These are phyloP conservation scores for Danio kyathit DNA, from an alignment of 2,797 vertebrate species.

Conservation along the genomic window DNA sequence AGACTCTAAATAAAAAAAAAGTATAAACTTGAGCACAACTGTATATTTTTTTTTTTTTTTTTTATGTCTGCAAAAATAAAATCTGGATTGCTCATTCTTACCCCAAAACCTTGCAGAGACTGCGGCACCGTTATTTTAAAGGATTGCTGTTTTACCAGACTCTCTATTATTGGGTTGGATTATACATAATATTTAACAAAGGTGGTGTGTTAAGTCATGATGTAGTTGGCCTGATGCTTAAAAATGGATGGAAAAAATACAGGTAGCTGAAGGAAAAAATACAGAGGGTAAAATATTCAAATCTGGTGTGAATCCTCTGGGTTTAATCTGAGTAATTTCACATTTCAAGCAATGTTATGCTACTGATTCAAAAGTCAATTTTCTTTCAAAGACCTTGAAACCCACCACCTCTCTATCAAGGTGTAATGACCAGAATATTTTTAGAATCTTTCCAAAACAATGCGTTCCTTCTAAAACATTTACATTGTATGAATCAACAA, in stretches of 20 bases:
- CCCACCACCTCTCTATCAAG: not conserved
- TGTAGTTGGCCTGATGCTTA: no score
- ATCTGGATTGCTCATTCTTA: not conserved
- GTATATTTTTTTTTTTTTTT: not conserved
- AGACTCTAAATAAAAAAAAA: constrained; percentile 2
- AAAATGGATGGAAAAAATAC: no score
- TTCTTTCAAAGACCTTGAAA: not conserved
- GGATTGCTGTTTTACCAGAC: not conserved
- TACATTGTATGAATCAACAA: not conserved
- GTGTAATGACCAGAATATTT: not conserved
- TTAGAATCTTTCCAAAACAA: not conserved
- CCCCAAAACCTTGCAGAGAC: not conserved
- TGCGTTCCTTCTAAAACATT: not conserved
- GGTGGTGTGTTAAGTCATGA: no score
- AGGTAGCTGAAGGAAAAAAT: constrained; percentile 6
- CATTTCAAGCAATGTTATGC: not conserved
- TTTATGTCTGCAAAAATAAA: not conserved
- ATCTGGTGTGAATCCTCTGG: not conserved
- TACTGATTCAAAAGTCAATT: not conserved
- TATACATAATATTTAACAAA: no score
- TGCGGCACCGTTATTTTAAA: not conserved
- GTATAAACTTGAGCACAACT: not conserved
- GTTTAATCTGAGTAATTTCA: constrained; percentile 9
- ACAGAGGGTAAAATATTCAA: not conserved
- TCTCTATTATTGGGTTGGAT: not conserved